These are phyloP conservation scores for Eustalomyia histrio DNA, from an alignment of 2,888 invertebrate genomes.

Conservation along the genomic window DNA sequence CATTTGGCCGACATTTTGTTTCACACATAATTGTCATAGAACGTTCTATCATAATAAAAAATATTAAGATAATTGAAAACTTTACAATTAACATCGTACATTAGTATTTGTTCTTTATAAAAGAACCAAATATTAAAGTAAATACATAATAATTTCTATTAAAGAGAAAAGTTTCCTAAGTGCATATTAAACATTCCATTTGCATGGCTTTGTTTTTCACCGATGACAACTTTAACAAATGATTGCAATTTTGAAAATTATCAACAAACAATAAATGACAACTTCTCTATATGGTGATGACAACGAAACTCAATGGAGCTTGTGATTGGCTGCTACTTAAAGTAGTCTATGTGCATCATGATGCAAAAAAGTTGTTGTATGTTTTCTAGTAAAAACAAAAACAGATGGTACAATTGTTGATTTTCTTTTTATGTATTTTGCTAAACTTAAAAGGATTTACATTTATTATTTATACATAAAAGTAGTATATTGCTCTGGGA, in stretches of 20 bases:
- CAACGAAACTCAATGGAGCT: conserved; percentile 57
- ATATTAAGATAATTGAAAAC: no score
- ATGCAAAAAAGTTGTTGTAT: conserved; percentile 47
- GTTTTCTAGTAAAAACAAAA: conserved; percentile 23
- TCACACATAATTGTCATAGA: no score
- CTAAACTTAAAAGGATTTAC: conserved; percentile 53
- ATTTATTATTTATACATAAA: conserved; percentile 58
- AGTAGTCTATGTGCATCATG: conserved; percentile 35
- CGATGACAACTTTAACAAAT: conserved; percentile 55
- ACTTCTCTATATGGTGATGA: conserved; percentile 49
- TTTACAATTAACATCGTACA: no score
- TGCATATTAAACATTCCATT: no score
- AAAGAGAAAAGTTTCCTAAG: no score
- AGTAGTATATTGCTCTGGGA: conserved; percentile 39
- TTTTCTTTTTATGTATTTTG: conserved; percentile 11
- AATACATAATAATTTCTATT: no score
- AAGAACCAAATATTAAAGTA: no score
- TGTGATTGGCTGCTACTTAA: conserved; percentile 58
- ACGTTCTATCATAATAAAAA: no score
- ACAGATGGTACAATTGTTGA: conserved; percentile 39
- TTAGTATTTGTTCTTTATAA: no score
- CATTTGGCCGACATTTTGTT: no score
- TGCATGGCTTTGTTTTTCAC: conserved; percentile 1
- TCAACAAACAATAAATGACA: conserved; percentile 59
- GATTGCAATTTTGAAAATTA: conserved; percentile 53